A percentile compares a stretch with the other conserved stretches of the same genome.
Evolutionary conservation across 2,888 invertebrate species (phyloP).

Genomic region (Halictus ligatus): DNA sequence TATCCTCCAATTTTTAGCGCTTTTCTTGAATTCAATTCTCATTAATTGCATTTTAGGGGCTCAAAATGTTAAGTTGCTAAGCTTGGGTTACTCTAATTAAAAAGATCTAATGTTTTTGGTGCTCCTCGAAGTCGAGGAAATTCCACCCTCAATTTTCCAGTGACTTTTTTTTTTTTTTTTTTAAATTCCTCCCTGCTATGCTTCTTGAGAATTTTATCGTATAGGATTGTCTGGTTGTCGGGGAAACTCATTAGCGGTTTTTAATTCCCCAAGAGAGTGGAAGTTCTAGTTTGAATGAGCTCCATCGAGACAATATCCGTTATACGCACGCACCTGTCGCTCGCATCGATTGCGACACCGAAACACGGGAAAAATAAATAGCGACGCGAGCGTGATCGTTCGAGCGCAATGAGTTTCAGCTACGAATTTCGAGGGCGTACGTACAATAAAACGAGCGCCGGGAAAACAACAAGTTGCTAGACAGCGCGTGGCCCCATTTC

Average conservation of each 20-base stretch:
- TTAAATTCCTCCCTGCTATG: background rate
- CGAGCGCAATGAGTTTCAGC: background rate
- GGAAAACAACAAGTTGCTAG: background rate
- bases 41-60: too few relatives aligned
- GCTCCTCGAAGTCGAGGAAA: background rate
- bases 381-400: background rate
- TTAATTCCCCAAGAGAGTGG: conserved; percentile 26
- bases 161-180: background rate
- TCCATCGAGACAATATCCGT: background rate
- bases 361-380: background rate
- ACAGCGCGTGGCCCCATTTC: background rate
- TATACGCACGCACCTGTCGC: background rate
- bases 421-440: background rate
- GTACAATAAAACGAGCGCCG: background rate
- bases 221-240: background rate
- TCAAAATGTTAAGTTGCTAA: background rate
- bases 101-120: background rate
- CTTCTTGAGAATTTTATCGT: background rate
- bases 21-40: background rate
- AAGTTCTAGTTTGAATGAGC: background rate
- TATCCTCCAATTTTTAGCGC: background rate
- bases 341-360: background rate
- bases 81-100: too few relatives aligned
- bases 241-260: conserved; percentile 13
- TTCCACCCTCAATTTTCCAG: too few relatives aligned